These are phyloP conservation scores for Rattus norvegicus DNA, from an alignment of 2,113 vertebrate species.

Conservation along the genomic window DNA sequence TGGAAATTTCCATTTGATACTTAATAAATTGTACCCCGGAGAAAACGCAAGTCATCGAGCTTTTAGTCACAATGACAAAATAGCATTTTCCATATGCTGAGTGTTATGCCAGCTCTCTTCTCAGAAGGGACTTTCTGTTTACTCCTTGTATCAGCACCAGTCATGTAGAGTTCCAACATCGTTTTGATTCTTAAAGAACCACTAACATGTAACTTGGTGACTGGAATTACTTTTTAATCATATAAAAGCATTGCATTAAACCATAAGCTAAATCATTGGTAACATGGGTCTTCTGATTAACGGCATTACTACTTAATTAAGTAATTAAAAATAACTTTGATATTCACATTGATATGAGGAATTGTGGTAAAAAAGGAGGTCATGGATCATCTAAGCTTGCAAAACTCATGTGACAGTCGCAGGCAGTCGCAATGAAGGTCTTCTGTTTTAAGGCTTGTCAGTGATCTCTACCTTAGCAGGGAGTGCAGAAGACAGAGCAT, in stretches of 20 bases:
- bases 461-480: not conserved
- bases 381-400: not conserved
- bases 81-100: not conserved
- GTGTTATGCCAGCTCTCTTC: not conserved
- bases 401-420: not conserved
- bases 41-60: constrained; percentile 35
- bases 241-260: not conserved
- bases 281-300: constrained; percentile 1
- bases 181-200: not conserved
- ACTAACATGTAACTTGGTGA: not conserved
- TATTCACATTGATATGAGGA: not conserved
- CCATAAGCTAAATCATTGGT: constrained; percentile 17
- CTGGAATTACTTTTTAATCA: not conserved
- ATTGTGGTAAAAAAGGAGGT: not conserved
- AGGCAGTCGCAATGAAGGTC: not conserved
- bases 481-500: not conserved
- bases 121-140: not conserved
- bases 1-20: constrained; percentile 50
- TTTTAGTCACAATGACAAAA: not conserved
- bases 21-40: not conserved
- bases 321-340: constrained; percentile 1
- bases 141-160: not conserved
- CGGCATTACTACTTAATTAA: not conserved
- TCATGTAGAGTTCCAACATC: not conserved
- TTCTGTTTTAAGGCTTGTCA: not conserved